Percentiles rank a stretch among this genome's conserved stretches.
phyloP scores from a whole-genome alignment of 2,888 invertebrate species.

The Drosophila mimetica region DNA sequence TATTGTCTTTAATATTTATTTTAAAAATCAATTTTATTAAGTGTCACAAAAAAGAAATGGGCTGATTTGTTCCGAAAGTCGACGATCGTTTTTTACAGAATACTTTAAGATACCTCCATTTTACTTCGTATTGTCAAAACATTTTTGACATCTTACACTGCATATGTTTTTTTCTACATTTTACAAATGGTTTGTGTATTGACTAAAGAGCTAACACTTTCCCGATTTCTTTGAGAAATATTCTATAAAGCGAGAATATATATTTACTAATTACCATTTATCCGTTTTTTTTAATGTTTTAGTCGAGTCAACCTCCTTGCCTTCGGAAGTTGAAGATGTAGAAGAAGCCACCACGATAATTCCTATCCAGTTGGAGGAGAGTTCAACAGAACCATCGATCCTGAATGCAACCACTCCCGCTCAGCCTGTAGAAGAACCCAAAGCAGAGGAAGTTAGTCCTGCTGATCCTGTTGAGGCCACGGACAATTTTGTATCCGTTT shows the following conservation, averaged over 20 bases:
- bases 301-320: constrained; percentile 62
- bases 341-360: constrained; percentile 49
- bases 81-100: too few relatives aligned
- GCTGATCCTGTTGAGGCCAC: constrained; percentile 21
- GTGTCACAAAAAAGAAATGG: too few relatives aligned
- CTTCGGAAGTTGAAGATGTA: constrained; percentile 32
- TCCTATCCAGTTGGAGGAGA: constrained; percentile 43
- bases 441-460: constrained; percentile 12
- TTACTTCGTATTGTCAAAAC: too few relatives aligned
- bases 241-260: too few relatives aligned
- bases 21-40: too few relatives aligned
- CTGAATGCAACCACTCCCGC: constrained; percentile 19
- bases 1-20: too few relatives aligned
- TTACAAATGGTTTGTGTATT: not conserved
- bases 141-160: not conserved
- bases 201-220: not conserved
- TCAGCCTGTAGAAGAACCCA: not conserved
- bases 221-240: too few relatives aligned
- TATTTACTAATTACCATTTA: not conserved
- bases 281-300: constrained; percentile 2
- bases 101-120: too few relatives aligned
- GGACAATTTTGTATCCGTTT: constrained; percentile 57
- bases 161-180: not conserved
- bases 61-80: too few relatives aligned
- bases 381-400: constrained; percentile 7